These are phyloP conservation scores for Brachypalpus laphriformis DNA, from an alignment of 2,888 invertebrate species.

Conservation along the genomic window DNA sequence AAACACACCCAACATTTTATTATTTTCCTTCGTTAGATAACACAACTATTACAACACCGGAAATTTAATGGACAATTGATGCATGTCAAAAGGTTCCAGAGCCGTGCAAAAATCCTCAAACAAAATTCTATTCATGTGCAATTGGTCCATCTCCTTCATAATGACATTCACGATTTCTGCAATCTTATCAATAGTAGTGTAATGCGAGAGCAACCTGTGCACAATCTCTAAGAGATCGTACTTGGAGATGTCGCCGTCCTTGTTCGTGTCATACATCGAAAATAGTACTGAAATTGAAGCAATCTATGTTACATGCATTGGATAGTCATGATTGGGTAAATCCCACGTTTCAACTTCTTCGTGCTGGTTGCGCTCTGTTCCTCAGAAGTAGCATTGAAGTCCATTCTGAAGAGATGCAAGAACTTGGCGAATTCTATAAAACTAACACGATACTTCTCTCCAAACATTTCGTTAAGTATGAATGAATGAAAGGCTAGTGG, in stretches of 20 bases:
- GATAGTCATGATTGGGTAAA: not conserved
- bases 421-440: conserved; percentile 50
- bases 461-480: conserved; percentile 51
- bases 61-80: conserved; percentile 31
- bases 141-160: conserved; percentile 75
- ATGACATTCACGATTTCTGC: conserved; percentile 63
- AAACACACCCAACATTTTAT: too few relatives aligned
- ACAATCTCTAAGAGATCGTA: conserved; percentile 75
- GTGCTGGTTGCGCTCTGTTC: not conserved
- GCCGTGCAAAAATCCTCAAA: conserved; percentile 75
- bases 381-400: not conserved
- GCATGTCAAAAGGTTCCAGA: conserved; percentile 75
- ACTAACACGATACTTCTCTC: conserved; percentile 16
- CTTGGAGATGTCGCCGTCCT: conserved; percentile 64
- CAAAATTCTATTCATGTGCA: conserved; percentile 70
- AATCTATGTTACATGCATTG: too few relatives aligned
- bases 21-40: too few relatives aligned
- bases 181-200: conserved; percentile 67
- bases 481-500: conserved; percentile 7
- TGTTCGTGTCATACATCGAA: conserved; percentile 71
- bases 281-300: conserved; percentile 70
- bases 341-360: not conserved
- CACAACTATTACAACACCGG: not conserved
- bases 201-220: conserved; percentile 74
- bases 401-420: conserved; percentile 23